Base-by-base conservation (phyloP, 2,113 vertebrate species). In the Tenrec ecaudatus region DNA sequence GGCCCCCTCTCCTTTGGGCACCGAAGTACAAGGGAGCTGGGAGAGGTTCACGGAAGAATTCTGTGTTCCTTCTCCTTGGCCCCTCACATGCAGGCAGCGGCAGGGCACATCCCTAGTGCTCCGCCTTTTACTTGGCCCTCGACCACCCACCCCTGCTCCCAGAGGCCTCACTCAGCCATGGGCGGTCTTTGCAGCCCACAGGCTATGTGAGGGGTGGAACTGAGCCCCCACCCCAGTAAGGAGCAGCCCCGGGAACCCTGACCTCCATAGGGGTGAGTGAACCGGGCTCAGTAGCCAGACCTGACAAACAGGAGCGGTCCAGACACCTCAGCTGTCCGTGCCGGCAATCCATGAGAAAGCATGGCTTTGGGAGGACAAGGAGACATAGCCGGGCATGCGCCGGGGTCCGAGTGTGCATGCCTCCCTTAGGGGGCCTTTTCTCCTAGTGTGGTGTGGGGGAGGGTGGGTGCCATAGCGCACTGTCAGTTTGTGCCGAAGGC, bases 311-410 rank as follows among this genome's bases (percentile, higher is more conserved):
- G 80, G 94, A 95, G 95, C 89, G 90, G 10, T 86, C 78, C 93
- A 76, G 94, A 82, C 27, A 2, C 86, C 78, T 69, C 31, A 58
- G 92, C 92, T 95, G 96, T 94, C 93, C 86, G 95, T 77, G 96
- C 96, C 97, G 94, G 95, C 95, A 95, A 96, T 97, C 97, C 96
- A 94, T 96, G 95, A 96, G 97, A 96, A 96, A 97, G 96, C 96
- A 97, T 96, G 96, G 93, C 96, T 93, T 84, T 77, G 95, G 92
- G 85, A 96, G 85, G 91, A 96, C 95, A 83, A 14, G 1, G 80
- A 94, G 95, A 89, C 89, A 94, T 94, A 31, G 94, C 93, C 91
- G 82, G 57, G 93, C 87, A 66, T 92, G 85, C 88, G 91, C 85
- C 95, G 88, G 95, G 77, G 93, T 71, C 60, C 96, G 94, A 92